Conservation (phyloP, 1,140 invertebrate species). For the Drosophila quadrilineata region DNA sequence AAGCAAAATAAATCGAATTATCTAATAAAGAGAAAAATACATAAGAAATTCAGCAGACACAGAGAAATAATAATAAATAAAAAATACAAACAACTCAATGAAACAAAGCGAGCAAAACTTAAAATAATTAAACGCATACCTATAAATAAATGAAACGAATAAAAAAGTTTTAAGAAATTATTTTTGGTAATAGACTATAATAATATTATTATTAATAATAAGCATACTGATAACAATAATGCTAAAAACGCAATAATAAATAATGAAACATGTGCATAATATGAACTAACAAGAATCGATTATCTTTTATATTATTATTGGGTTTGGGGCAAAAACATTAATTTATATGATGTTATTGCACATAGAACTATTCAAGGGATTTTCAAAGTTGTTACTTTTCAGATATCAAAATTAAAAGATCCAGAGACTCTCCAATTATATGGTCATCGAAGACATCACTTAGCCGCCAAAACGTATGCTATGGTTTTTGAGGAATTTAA, state of each 20-base stretch:
- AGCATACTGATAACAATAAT: conserved; percentile 72
- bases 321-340: too few species aligned
- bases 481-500: background rate
- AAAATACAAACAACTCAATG: conserved; percentile 12
- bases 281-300: conserved; percentile 60
- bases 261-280: conserved; percentile 77
- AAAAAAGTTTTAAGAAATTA: conserved; percentile 80
- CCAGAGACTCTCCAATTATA: too few species aligned
- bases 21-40: conserved; percentile 38
- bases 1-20: conserved; percentile 60
- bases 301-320: too few species aligned
- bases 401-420: background rate
- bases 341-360: too few species aligned
- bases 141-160: conserved; percentile 69
- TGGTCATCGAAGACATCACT: too few species aligned
- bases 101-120: conserved; percentile 54
- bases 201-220: too few species aligned
- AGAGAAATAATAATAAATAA: background rate
- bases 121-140: conserved; percentile 63
- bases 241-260: conserved; percentile 72
- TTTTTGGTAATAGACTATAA: conserved; percentile 80
- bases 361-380: too few species aligned
- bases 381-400: too few species aligned
- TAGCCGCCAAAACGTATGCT: conserved; percentile 1
- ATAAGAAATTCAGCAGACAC: conserved; percentile 19